These are phyloP conservation scores for Eulemur albifrons DNA, from an alignment of 2,797 vertebrate genomes.

Conservation along the genomic window DNA sequence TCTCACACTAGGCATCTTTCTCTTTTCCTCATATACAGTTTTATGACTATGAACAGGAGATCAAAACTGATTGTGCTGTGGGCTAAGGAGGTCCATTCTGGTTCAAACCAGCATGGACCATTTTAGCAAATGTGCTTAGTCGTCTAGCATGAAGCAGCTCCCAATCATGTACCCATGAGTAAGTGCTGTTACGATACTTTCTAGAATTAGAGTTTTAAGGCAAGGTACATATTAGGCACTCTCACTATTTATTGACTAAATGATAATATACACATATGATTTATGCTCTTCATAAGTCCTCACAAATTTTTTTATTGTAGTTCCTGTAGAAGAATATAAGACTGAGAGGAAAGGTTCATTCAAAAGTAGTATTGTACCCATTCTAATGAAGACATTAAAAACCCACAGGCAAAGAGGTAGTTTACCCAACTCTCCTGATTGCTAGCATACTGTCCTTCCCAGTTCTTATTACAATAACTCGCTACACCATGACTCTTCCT, in stretches of 20 bases:
- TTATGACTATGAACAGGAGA: neutral
- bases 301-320: neutral
- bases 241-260: neutral
- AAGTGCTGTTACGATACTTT: neutral
- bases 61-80: neutral
- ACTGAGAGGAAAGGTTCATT: neutral
- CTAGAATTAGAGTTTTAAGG: neutral
- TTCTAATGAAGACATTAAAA: neutral
- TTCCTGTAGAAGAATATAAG: neutral
- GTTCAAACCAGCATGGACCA: neutral
- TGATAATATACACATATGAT: neutral
- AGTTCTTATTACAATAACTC: too few relatives aligned
- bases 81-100: neutral
- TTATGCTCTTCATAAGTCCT: neutral
- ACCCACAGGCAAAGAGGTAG: neutral
- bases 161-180: neutral
- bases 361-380: neutral
- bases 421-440: too few relatives aligned
- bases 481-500: neutral
- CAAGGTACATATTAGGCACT: neutral
- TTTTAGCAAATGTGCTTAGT: neutral
- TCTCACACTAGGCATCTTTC: slow-evolving; percentile 9
- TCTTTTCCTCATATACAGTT: slow-evolving; percentile 8
- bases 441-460: neutral
- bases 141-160: neutral